Conservation (phyloP, 2,797 vertebrate species). For the Moxostoma hubbsi region DNA sequence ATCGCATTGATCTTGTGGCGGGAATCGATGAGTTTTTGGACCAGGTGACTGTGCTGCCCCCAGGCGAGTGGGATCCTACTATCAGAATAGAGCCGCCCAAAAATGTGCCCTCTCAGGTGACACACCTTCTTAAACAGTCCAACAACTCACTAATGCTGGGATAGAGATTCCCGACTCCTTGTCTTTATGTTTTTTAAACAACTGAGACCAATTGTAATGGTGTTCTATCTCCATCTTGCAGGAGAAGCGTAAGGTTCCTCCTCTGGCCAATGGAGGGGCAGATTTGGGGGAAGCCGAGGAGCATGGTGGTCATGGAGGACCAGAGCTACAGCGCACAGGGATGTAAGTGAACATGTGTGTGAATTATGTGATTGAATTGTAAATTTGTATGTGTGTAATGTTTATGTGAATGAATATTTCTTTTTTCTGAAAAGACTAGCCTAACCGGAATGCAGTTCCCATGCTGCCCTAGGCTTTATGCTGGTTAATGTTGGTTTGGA, state of each 20-base stretch:
- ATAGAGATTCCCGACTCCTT: background rate
- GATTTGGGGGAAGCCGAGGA: slow-evolving; percentile 88
- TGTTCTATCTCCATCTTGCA: slow-evolving; percentile 64
- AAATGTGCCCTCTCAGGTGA: slow-evolving; percentile 97
- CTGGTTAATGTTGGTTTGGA: too few species aligned
- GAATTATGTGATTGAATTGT: slow-evolving; percentile 16
- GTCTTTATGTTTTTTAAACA: background rate
- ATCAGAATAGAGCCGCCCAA: slow-evolving; percentile 99
- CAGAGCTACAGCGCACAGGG: slow-evolving; percentile 94
- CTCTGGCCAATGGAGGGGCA: slow-evolving; percentile 93
- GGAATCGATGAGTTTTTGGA: slow-evolving; percentile 98
- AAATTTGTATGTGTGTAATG: slow-evolving; percentile 1
- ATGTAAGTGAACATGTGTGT: slow-evolving; percentile 77
- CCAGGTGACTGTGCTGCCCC: slow-evolving; percentile 96
- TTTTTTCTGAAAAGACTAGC: too few species aligned
- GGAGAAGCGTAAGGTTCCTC: slow-evolving; percentile 96
- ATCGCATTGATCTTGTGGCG: slow-evolving; percentile 94
- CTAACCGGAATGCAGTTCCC: too few species aligned
- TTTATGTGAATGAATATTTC: too few species aligned
- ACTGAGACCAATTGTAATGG: slow-evolving; percentile 49
- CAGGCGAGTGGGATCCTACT: slow-evolving; percentile 98
- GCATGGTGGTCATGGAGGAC: slow-evolving; percentile 91
- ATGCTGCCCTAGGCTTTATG: too few species aligned
- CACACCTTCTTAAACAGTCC: background rate
- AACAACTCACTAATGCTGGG: background rate